Evolutionary conservation across 2,113 vertebrate species (phyloP), one percentile per base, ranked within the genome.

Genomic region (Centropristis striata): DNA sequence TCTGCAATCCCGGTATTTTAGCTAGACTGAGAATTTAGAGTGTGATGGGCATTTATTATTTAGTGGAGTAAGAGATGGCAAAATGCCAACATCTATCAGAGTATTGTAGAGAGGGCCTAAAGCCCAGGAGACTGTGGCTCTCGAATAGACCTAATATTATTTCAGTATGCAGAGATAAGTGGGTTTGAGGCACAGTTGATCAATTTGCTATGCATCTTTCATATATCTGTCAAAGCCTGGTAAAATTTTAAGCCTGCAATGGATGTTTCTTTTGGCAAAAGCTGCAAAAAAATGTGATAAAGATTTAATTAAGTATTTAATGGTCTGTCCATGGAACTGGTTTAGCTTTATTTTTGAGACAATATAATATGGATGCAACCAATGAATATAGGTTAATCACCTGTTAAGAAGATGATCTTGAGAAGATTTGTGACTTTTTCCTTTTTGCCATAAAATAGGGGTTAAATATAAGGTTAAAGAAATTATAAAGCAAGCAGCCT

Each of bases 31-130:
- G 80, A 81, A 85, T 86, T 80, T 60, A 46, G 87, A 78, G 70
- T 70, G 76, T 90, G 85, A 92, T 88, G 84, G 84, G 47, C 90
- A 93, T 94, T 85, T 86, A 94, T 94, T 93, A 95, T 95, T 94
- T 90, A 94, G 84, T 82, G 84, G 75, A 88, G 80, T 66, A 73
- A 59, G 69, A 91, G 82, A 90, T 70, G 83, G 88, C 84, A 91
- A 90, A 88, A 92, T 88, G 82, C 74, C 90, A 89, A 69, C 70
- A 84, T 83, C 90, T 78, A 83, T 89, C 89, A 88, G 79, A 69
- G 76, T 66, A 65, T 76, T 79, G 78, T 78, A 65, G 71, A 74
- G 77, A 73, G 51, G 71, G 80, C 78, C 86, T 83, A 53, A 53
- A 82, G 84, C 90, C 77, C 63, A 41, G 59, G 59, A 90, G 82